Base-by-base conservation (phyloP, 2,797 vertebrate species). In the Myripristis murdjan region DNA sequence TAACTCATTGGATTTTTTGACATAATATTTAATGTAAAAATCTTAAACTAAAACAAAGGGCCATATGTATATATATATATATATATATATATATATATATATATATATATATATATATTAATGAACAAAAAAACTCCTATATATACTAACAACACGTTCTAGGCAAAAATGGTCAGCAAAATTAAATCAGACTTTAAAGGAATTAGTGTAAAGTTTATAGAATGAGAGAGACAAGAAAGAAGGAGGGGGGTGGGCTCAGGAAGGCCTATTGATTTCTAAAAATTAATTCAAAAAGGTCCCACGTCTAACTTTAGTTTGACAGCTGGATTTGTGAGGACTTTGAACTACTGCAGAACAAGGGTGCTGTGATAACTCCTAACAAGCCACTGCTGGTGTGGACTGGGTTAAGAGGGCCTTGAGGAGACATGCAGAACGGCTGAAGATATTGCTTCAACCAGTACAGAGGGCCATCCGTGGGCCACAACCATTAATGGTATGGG, bases 241-340 rank as follows among this genome's bases (percentile, higher is more conserved):
- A 70, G 33, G 58, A 69, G n/a, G 71, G 72, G 44, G 63, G 47
- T 26, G 63, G 41, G 80, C 82, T 83, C 44, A 65, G 73, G 63
- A 90, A 82, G 63, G 54, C 65, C 59, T 84, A 88, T 90, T 82
- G 89, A 92, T 92, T 92, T 92, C 83, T 88, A 85, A 90, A n/a
- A 92, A 89, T 76, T 74, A 85, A 83, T 82, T 92, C 84, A 90
- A 87, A 92, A 91, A 90, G 88, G 90, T 91, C 87, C 88, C 87
- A 62, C 75, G 89, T 76, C 79, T 73, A 84, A 88, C 83, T 78
- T 83, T 70, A 74, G 77, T 63, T 69, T 92, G 89, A 92, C 91
- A 91, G 89, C 73, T 59, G 83, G 89, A 91, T 91, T 91, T 92
- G 83, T 79, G 83, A 83, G 74, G 77, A 86, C 87, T 91, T 91